Conservation (phyloP, 1,140 invertebrate species). For the Magallana angulata region DNA sequence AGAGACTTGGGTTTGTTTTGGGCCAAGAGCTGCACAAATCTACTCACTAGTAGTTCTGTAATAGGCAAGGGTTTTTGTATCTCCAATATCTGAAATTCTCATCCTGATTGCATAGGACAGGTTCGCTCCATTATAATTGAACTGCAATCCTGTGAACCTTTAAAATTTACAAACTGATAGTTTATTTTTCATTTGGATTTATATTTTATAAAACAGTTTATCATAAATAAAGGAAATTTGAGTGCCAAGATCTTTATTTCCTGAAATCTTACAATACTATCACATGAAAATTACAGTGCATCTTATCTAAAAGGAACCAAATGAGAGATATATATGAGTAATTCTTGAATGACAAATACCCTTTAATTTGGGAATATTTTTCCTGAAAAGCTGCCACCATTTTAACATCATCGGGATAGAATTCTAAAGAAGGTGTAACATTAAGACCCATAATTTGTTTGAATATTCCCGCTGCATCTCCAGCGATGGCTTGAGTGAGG, state of each 20-base stretch:
- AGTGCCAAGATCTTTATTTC: no score
- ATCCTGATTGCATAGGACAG: slow-evolving; percentile 57
- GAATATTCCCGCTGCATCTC: slow-evolving; percentile 51
- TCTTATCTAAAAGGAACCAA: no score
- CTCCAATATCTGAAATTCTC: slow-evolving; percentile 14
- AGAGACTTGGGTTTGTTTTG: no score
- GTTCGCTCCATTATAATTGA: slow-evolving; percentile 49
- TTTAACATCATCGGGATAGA: slow-evolving; percentile 46
- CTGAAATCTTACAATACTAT: no score
- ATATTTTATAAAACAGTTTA: no score
- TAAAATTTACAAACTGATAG: background rate
- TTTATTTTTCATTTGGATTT: no score
- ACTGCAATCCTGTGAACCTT: slow-evolving; percentile 55
- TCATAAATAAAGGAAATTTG: no score
- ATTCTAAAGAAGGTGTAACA: slow-evolving; percentile 15
- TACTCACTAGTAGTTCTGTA: slow-evolving; percentile 19
- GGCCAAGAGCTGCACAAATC: no score
- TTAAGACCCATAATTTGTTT: slow-evolving; percentile 4
- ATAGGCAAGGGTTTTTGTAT: slow-evolving; percentile 6
- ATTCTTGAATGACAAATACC: background rate
- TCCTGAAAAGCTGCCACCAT: slow-evolving; percentile 54
- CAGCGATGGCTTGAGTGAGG: slow-evolving; percentile 55
- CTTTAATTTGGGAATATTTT: background rate
- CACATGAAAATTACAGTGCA: no score
- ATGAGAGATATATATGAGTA: no score